Evolutionary conservation across 2,888 invertebrate species (phyloP).

Genomic region (Eupithecia tripunctaria): DNA sequence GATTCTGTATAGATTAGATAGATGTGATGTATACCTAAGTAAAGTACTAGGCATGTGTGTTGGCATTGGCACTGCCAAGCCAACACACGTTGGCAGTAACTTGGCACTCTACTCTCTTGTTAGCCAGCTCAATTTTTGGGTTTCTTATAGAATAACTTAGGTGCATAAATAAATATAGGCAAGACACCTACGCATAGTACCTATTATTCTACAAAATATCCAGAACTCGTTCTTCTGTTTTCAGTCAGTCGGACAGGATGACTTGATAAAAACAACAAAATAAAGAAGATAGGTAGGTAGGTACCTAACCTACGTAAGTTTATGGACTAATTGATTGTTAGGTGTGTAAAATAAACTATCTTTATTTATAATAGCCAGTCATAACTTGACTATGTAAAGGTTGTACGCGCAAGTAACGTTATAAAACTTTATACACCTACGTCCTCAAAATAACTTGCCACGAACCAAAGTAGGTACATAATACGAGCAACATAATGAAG

Average conservation of each 20-base stretch:
- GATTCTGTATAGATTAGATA: too few relatives aligned
- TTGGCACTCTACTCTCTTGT: too few relatives aligned
- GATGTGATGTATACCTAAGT: too few relatives aligned
- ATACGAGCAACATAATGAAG: constrained; percentile 39
- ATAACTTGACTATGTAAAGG: neutral
- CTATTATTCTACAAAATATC: neutral
- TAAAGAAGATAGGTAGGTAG: neutral
- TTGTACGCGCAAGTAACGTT: constrained; percentile 7
- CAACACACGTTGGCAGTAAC: too few relatives aligned
- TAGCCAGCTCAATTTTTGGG: too few relatives aligned
- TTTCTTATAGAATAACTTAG: too few relatives aligned
- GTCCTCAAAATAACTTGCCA: constrained; percentile 8
- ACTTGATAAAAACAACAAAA: neutral
- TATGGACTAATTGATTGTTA: neutral
- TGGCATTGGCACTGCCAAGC: too few relatives aligned
- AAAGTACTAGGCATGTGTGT: too few relatives aligned
- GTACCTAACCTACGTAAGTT: neutral
- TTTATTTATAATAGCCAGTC: neutral
- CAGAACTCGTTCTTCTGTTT: neutral
- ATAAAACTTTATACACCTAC: constrained; percentile 1
- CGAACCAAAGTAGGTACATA: constrained; percentile 12
- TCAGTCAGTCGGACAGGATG: neutral
- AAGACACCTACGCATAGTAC: too few relatives aligned
- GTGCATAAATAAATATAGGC: too few relatives aligned
- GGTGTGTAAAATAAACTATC: neutral